Evolutionary conservation across 2,797 vertebrate genomes (phyloP).

Genomic region (Clarias laeviceps): DNA sequence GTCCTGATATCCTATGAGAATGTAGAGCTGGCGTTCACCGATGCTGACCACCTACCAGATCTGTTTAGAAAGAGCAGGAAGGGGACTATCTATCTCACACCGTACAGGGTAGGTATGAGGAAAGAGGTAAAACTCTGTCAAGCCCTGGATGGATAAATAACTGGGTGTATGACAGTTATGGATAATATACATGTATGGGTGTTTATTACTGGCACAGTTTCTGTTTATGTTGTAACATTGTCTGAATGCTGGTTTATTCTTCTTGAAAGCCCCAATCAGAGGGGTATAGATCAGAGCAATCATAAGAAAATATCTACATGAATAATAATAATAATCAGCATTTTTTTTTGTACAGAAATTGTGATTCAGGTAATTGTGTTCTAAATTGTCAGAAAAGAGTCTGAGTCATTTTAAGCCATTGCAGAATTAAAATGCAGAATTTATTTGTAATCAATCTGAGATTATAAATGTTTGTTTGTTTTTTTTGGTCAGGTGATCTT

Average conservation of each 20-base stretch:
- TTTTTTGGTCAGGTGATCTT: slow-evolving; percentile 87
- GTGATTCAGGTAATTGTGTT: neutral
- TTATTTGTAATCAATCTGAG: neutral
- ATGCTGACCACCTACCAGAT: slow-evolving; percentile 86
- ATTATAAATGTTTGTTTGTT: neutral
- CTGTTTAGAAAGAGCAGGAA: slow-evolving; percentile 94
- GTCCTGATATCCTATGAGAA: slow-evolving; percentile 92
- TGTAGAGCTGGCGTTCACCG: slow-evolving; percentile 87
- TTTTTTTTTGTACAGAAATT: neutral
- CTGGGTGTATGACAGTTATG: neutral
- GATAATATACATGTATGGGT: too few relatives aligned
- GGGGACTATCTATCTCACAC: slow-evolving; percentile 90
- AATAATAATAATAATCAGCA: neutral
- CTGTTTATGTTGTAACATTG: neutral
- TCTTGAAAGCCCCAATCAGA: neutral
- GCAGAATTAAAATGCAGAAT: neutral
- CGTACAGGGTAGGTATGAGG: slow-evolving; percentile 85
- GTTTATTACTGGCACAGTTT: neutral
- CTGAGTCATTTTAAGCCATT: too few relatives aligned
- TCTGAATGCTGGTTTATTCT: neutral
- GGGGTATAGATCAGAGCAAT: neutral
- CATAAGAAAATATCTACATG: neutral
- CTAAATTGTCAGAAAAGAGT: neutral
- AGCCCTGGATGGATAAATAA: neutral
- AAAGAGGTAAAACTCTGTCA: neutral